phyloP scores from a whole-genome alignment of 1,140 invertebrate species.

The Triops longicaudatus region DNA sequence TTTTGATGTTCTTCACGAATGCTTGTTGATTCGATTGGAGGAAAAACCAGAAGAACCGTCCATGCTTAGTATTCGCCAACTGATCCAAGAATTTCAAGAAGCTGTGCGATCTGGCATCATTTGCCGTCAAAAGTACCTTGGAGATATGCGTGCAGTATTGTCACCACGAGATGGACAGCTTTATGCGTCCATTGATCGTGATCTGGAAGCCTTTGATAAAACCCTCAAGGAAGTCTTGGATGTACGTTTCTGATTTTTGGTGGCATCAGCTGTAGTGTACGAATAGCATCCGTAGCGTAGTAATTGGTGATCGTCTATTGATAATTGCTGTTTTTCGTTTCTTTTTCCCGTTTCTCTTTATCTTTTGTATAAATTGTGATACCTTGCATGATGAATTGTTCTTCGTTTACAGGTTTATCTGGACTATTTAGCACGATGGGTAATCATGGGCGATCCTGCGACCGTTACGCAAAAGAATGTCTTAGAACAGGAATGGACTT shows the following conservation, averaged over 20 bases:
- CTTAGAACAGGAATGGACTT: conserved; percentile 71
- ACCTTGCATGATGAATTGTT: background rate
- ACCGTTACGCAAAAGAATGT: conserved; percentile 57
- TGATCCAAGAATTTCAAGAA: conserved; percentile 73
- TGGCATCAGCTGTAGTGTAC: background rate
- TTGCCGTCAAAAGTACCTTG: conserved; percentile 58
- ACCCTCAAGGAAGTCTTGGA: conserved; percentile 64
- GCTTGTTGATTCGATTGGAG: conserved; percentile 69
- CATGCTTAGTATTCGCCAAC: conserved; percentile 69
- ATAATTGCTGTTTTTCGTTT: background rate
- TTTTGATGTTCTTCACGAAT: conserved; percentile 80
- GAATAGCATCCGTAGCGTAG: no score
- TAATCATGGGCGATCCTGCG: conserved; percentile 56
- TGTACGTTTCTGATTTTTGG: conserved; percentile 35
- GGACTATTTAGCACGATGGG: conserved; percentile 63
- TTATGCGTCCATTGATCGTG: conserved; percentile 45
- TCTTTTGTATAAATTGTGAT: no score
- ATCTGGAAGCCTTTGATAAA: conserved; percentile 62
- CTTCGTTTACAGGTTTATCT: conserved; percentile 53
- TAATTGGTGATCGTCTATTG: background rate
- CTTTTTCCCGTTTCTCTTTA: background rate
- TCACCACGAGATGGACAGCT: conserved; percentile 39
- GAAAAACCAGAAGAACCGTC: conserved; percentile 74
- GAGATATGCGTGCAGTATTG: conserved; percentile 57
- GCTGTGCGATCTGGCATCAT: conserved; percentile 66